A percentile compares a stretch with the other conserved stretches of the same genome.
These are phyloP conservation scores for Sphaerodactylus townsendi DNA, from an alignment of 2,113 vertebrate species.

Conservation along the genomic window DNA sequence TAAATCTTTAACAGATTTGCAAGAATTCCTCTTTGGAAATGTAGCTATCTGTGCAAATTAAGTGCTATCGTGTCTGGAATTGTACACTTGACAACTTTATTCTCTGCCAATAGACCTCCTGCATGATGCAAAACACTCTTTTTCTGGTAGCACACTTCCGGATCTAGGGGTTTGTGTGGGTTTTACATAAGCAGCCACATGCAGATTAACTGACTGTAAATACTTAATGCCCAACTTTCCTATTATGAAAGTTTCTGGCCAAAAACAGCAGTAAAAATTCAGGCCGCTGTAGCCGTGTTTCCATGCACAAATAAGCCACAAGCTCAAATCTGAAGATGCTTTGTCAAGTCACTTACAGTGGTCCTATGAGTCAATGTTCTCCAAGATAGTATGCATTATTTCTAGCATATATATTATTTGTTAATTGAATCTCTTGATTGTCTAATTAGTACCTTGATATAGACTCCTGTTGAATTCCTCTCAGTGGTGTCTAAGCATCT, in stretches of 20 bases:
- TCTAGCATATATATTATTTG: conserved; percentile 15
- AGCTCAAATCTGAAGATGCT: neutral
- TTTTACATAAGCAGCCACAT: neutral
- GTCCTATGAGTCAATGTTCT: too few relatives aligned
- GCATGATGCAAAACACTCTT: neutral
- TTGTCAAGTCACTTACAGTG: neutral
- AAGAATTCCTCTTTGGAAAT: too few relatives aligned
- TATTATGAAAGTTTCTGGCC: neutral
- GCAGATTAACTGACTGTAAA: neutral
- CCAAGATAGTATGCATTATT: conserved; percentile 2
- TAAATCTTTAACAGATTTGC: too few relatives aligned
- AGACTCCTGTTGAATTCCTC: neutral
- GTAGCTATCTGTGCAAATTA: neutral
- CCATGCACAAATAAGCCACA: neutral
- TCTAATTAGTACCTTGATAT: conserved; percentile 13
- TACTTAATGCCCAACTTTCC: neutral
- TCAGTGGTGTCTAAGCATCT: neutral
- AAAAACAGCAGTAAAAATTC: neutral
- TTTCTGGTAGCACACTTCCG: neutral
- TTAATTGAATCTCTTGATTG: neutral
- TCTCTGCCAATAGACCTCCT: neutral
- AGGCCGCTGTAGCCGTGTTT: neutral
- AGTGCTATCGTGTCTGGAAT: neutral
- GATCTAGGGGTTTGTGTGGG: neutral
- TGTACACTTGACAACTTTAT: neutral